Conservation (phyloP, 1,140 invertebrate species). For the Nomia melanderi region DNA sequence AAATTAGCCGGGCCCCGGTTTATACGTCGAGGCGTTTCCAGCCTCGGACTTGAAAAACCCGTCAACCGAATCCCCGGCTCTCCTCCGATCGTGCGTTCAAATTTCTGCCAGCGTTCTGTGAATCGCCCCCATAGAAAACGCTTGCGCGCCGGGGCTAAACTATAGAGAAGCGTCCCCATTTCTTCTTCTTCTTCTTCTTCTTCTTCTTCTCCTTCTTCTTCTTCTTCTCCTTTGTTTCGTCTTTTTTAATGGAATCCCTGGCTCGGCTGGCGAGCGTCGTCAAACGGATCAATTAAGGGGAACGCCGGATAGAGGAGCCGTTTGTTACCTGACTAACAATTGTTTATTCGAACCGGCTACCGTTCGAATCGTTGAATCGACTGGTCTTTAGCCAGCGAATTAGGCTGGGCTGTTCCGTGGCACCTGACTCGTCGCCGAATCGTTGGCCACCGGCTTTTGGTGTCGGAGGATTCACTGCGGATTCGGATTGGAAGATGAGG, state of each 20-base stretch:
- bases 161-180: neutral
- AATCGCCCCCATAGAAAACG: conserved; percentile 39
- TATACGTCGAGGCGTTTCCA: conserved; percentile 60
- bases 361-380: neutral
- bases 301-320: neutral
- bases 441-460: too few relatives aligned
- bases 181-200: neutral
- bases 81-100: conserved; percentile 34
- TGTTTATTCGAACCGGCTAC: neutral
- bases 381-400: neutral
- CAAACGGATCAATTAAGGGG: conserved; percentile 27
- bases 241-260: neutral
- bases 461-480: too few relatives aligned
- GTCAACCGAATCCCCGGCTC: conserved; percentile 44
- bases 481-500: too few relatives aligned
- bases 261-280: neutral
- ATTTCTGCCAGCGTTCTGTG: conserved; percentile 53
- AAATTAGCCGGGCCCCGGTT: conserved; percentile 70
- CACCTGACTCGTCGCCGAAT: too few relatives aligned
- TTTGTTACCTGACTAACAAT: neutral
- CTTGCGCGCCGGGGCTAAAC: neutral
- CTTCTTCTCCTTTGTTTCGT: too few relatives aligned
- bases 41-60: conserved; percentile 52
- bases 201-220: neutral
- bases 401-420: too few relatives aligned